Conservation (phyloP, 30 jellyfish, hydroid and myxozoan genomes). For the Chrysaora quinquecirrha region DNA sequence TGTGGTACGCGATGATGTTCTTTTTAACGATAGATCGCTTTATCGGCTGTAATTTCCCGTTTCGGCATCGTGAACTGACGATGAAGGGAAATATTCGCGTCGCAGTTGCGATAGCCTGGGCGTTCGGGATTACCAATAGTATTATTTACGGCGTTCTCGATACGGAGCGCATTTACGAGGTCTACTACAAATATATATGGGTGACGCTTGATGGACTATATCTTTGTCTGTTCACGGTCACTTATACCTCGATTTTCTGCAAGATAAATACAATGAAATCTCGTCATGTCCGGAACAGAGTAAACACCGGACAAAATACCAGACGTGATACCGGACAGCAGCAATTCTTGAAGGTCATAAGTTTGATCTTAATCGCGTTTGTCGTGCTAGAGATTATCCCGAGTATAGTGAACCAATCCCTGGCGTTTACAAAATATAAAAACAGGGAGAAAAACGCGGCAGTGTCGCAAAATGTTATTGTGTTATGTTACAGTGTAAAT, state of each 20-base stretch:
- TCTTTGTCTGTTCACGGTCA: background rate
- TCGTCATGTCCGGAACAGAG: background rate
- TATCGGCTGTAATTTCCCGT: constrained; percentile 36
- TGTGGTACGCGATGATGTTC: constrained; percentile 40
- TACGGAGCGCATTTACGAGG: background rate
- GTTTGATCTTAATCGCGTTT: background rate
- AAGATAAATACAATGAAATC: too few species aligned
- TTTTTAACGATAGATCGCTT: constrained; percentile 41
- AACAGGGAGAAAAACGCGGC: background rate
- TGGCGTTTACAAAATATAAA: background rate
- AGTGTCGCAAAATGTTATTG: background rate
- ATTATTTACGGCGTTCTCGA: background rate
- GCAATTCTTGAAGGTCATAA: constrained; percentile 1
- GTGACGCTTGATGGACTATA: background rate
- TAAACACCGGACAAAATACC: background rate
- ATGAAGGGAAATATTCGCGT: background rate
- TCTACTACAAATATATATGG: constrained; percentile 1
- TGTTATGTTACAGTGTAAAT: constrained; percentile 7
- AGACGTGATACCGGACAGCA: background rate
- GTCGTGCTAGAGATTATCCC: constrained; percentile 13
- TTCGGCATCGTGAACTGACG: constrained; percentile 13
- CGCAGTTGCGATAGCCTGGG: constrained; percentile 8
- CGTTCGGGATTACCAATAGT: background rate
- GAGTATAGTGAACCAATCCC: background rate
- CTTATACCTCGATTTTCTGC: constrained; percentile 8